Conservation (phyloP, 53 echinoderm and acorn worm genomes). For the Temnopleurus reevesii region DNA sequence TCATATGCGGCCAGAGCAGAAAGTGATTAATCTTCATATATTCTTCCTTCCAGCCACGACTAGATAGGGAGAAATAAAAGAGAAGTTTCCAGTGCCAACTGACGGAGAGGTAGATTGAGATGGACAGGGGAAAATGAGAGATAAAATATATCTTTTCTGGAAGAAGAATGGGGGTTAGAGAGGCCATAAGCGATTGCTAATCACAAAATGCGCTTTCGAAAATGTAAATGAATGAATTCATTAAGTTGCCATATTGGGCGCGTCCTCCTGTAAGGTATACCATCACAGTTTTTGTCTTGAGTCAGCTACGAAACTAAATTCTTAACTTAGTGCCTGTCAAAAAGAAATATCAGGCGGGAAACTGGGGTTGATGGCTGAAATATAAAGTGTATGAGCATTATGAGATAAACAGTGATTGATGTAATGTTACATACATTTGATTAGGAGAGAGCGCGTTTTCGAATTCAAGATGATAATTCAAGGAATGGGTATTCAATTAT, state of each 20-base stretch:
- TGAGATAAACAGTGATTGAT: slow-evolving; percentile 50
- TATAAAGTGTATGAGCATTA: slow-evolving; percentile 34
- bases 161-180: not conserved
- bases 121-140: slow-evolving; percentile 38
- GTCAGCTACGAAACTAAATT: slow-evolving; percentile 12
- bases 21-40: slow-evolving; percentile 15
- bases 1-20: slow-evolving; percentile 16
- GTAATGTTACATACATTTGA: slow-evolving; percentile 45
- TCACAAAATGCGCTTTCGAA: slow-evolving; percentile 40
- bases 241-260: slow-evolving; percentile 13
- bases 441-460: slow-evolving; percentile 19
- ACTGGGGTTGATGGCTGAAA: slow-evolving; percentile 43
- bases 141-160: slow-evolving; percentile 10
- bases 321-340: slow-evolving; percentile 37
- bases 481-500: slow-evolving; percentile 50
- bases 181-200: slow-evolving; percentile 28
- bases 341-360: slow-evolving; percentile 22
- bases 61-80: not conserved
- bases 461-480: not conserved
- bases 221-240: slow-evolving; percentile 43
- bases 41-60: slow-evolving; percentile 18
- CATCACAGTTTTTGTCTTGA: not conserved
- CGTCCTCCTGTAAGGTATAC: not conserved
- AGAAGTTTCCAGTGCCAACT: slow-evolving; percentile 20
- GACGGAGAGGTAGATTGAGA: slow-evolving; percentile 33